Conservation (phyloP, 2,797 vertebrate species). For the Lates japonicus region DNA sequence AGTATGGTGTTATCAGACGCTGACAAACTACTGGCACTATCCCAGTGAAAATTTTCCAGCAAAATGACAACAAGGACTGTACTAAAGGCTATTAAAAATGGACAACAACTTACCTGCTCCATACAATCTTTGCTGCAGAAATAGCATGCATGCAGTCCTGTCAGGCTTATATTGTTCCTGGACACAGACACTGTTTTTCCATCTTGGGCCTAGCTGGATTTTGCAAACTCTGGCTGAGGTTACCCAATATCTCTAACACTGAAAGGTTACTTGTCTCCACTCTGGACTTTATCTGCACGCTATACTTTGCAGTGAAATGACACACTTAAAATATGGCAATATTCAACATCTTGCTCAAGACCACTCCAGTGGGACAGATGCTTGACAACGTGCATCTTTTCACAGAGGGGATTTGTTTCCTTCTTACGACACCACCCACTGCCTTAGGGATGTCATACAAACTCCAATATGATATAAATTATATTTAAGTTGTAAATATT, state of each 20-base stretch:
- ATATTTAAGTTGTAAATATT: neutral
- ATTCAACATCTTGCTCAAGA: slow-evolving; percentile 3
- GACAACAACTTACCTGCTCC: neutral
- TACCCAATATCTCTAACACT: neutral
- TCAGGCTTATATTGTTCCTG: slow-evolving; percentile 23
- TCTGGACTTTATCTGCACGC: neutral
- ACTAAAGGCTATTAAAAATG: slow-evolving; percentile 5
- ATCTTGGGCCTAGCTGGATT: slow-evolving; percentile 1
- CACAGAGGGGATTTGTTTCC: neutral
- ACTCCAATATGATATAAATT: neutral
- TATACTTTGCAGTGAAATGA: neutral
- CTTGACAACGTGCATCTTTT: neutral
- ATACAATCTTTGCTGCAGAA: slow-evolving; percentile 8
- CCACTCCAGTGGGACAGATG: neutral
- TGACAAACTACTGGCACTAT: slow-evolving; percentile 23
- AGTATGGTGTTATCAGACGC: slow-evolving; percentile 17
- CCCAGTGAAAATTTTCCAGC: slow-evolving; percentile 8
- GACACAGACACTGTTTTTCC: slow-evolving; percentile 31
- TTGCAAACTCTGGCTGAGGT: neutral
- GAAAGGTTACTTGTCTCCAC: neutral
- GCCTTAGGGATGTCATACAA: neutral
- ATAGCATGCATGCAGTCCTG: slow-evolving; percentile 2
- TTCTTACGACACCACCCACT: neutral
- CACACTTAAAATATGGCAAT: slow-evolving; percentile 1
- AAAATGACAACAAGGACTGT: neutral